Conservation (phyloP, 2,797 vertebrate species). For the Trachurus trachurus region DNA sequence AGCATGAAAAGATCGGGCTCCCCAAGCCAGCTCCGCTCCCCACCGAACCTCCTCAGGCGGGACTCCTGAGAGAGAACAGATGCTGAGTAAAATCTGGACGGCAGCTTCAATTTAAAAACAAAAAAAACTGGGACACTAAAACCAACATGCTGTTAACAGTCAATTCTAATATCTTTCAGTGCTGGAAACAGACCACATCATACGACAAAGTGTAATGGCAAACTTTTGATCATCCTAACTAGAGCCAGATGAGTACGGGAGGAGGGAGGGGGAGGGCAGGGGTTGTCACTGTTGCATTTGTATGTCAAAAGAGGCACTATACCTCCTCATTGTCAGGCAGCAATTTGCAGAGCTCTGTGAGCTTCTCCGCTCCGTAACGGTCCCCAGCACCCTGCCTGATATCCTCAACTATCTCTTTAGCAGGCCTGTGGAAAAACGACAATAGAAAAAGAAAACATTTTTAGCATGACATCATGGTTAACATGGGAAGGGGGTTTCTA, state of each 20-base stretch:
- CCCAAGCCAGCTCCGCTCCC: constrained; percentile 82
- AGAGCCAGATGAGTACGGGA: constrained; percentile 67
- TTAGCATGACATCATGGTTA: constrained; percentile 57
- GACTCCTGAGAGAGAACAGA: constrained; percentile 80
- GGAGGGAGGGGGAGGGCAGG: not conserved
- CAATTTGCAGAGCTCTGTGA: constrained; percentile 87
- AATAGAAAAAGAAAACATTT: constrained; percentile 6
- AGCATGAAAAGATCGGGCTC: constrained; percentile 88
- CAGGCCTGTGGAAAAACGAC: constrained; percentile 76
- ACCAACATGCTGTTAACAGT: constrained; percentile 46
- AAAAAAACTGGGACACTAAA: constrained; percentile 27
- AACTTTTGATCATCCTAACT: constrained; percentile 79
- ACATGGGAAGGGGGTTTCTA: constrained; percentile 11
- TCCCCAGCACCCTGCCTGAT: constrained; percentile 83
- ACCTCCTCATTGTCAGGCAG: constrained; percentile 90
- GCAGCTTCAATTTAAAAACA: constrained; percentile 30
- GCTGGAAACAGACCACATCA: constrained; percentile 70
- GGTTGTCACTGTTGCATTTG: constrained; percentile 40
- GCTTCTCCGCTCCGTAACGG: constrained; percentile 87
- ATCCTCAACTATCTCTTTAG: constrained; percentile 87
- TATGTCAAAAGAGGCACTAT: constrained; percentile 60
- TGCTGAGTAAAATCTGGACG: constrained; percentile 47
- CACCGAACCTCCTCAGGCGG: constrained; percentile 81
- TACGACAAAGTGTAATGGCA: constrained; percentile 69
- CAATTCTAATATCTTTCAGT: constrained; percentile 59